Conservation (phyloP, 2,888 invertebrate genomes). For the Biston stratarius region DNA sequence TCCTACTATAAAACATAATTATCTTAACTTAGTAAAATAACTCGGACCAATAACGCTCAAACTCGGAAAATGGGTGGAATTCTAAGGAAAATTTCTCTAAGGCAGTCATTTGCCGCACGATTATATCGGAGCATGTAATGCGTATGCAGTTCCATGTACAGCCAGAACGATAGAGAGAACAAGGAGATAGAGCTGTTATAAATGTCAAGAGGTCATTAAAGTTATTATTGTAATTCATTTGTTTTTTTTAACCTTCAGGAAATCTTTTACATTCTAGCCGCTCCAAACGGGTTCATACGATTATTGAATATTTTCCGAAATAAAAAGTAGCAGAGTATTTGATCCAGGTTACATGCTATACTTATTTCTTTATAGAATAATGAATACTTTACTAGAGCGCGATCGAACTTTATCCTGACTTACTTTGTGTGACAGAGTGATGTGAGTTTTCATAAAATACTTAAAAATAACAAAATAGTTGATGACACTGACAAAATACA, state of each 20-base stretch:
- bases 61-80: slow-evolving; percentile 67
- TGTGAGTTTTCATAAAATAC: too few relatives aligned
- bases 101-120: slow-evolving; percentile 71
- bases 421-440: too few relatives aligned
- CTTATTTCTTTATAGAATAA: too few relatives aligned
- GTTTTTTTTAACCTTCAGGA: background rate
- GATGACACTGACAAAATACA: too few relatives aligned
- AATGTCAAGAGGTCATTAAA: slow-evolving; percentile 30
- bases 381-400: too few relatives aligned
- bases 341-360: too few relatives aligned
- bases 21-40: slow-evolving; percentile 56
- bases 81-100: slow-evolving; percentile 67
- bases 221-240: background rate
- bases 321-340: too few relatives aligned
- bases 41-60: slow-evolving; percentile 66
- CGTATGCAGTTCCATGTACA: slow-evolving; percentile 68
- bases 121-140: slow-evolving; percentile 72
- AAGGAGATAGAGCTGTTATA: slow-evolving; percentile 46
- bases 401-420: too few relatives aligned
- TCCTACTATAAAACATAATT: slow-evolving; percentile 27
- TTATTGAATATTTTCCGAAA: too few relatives aligned
- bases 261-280: too few relatives aligned
- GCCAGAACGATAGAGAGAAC: slow-evolving; percentile 51
- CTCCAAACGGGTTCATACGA: too few relatives aligned
- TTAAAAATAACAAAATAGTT: too few relatives aligned